phyloP scores from a whole-genome alignment of 2,888 invertebrate species.

The Lepetodrilus schrolli region DNA sequence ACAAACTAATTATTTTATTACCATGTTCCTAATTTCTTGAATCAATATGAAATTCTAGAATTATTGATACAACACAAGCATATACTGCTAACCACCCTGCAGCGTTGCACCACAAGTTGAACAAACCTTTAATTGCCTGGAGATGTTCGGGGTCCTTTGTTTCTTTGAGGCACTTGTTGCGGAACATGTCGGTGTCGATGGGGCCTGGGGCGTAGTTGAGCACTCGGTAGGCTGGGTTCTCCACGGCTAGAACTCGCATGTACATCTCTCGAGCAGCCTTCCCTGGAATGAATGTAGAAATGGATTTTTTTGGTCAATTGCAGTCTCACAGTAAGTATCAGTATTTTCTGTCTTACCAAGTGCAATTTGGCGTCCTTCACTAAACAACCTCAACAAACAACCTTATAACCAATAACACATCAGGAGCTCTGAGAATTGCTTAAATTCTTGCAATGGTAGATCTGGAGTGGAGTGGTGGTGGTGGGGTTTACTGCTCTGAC shows the following conservation, averaged over 20 bases:
- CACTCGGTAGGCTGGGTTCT: conserved; percentile 83
- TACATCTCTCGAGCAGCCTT: conserved; percentile 92
- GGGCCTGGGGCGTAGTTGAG: conserved; percentile 95
- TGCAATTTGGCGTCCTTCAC: too few relatives aligned
- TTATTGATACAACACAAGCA: background rate
- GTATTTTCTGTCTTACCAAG: too few relatives aligned
- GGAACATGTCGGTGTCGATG: conserved; percentile 89
- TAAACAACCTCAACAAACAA: too few relatives aligned
- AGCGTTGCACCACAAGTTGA: background rate
- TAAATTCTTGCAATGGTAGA: too few relatives aligned
- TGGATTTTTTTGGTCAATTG: too few relatives aligned
- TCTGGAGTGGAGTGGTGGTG: too few relatives aligned
- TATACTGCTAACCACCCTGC: background rate
- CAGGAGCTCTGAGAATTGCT: too few relatives aligned
- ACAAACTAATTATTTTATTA: too few relatives aligned
- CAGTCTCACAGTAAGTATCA: too few relatives aligned
- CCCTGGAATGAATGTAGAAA: conserved; percentile 79
- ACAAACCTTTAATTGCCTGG: conserved; percentile 60
- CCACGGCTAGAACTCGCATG: conserved; percentile 85
- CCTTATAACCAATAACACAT: too few relatives aligned
- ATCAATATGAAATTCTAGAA: background rate
- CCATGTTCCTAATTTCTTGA: too few relatives aligned
- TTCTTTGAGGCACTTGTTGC: conserved; percentile 36
- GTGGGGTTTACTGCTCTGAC: too few relatives aligned
- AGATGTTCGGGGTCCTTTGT: conserved; percentile 58